Evolutionary conservation across 35 echinoderm and acorn worm genomes (phyloP), one percentile per base, ranked within the genome.

Genomic region (Diadema setosum): DNA sequence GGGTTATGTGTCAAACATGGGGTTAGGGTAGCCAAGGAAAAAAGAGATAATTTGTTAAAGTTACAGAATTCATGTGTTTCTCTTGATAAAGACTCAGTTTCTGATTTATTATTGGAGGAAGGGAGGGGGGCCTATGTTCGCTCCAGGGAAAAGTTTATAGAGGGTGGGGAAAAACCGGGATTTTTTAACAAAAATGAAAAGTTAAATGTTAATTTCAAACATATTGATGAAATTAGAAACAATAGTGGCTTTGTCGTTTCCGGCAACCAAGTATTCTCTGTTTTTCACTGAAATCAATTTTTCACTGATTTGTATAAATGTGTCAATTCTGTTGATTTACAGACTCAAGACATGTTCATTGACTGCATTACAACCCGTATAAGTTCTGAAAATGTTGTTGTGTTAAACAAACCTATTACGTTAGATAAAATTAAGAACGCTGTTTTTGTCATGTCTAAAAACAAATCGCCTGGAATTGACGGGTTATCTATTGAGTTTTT

Each of bases 391-490:
- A 18, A 57, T 20, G 15, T 23, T 3, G 42, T 2, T 25, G 5
- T 2, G 14, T 75, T 84, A 24, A 70, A 91, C 58, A 50, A 21
- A 46, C 40, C 42, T 1, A 32, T 91, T 39, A 23, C 17, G 5
- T 33, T 84, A 16, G 16, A 20, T 23, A 81, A 91, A 58, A 37
- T 84, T 75, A 46, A 84, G 15, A 58, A 60, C 3, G 63, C 81
- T 20, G 39, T 91, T 16, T 56, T 32, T 31, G 8, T 32, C 7
- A 84, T 75, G 57, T 7, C 39, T 1, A 84, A 70, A 27, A 75
- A 93, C 58, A 92, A 82, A 39, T 65, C 70, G 0, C 90, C 90
- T 20, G 84, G 90, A 6, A 45, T 81, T 36, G 90, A 92, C 58
- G 90, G 90, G 5, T 31, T 92, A 1, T 59, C 90, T 3, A 34